Evolutionary conservation across 2,797 vertebrate genomes (phyloP), one percentile per base, ranked within the genome.

Genomic region (Parambassis ranga): DNA sequence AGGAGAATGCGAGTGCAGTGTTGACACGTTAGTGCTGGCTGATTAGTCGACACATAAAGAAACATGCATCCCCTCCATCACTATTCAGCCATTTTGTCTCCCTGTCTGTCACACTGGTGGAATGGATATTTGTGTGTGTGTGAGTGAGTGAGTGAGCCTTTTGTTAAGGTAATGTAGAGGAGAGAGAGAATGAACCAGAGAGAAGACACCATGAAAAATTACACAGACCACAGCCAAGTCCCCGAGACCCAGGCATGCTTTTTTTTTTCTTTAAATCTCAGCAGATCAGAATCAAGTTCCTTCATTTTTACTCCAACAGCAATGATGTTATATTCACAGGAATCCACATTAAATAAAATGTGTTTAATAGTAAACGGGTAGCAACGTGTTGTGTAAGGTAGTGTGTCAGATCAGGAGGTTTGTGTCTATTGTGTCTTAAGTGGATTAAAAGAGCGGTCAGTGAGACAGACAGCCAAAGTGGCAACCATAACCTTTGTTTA

Each of bases 31-130:
- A 88, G 86, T 88, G 83, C 84, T 81, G 88, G 76, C 81, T 91
- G 86, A 89, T 91, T 88, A 88, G 86, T 80, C 75, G 43, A 81
- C 73, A 80, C 78, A 85, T 83, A 86, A 86, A 88, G 84, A 73
- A 82, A 73, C 83, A 82, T 71, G 57, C 71, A 75, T 82, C 85
- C 76, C 75, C 75, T 84, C 87, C 80, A 82, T 85, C 82, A 84
- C 86, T 65, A 89, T 91, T 91, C 89, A 89, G 87, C 88, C 89
- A 90, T 91, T 89, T 90, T 90, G 88, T 90, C 76, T 89, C 77
- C 55, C 52, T 79, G 86, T 84, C 85, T 88, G 79, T 84, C 76
- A 79, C 72, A 78, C 78, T 71, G 72, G 67, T 82, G 62, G 74
- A 76, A 77, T 85, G 79, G 55, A 68, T 82, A 72, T 79, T 35